Percentiles rank a stretch among this genome's conserved stretches.
Conservation (phyloP, 2,797 vertebrate genomes). For the Neosilurus hyrtlii region DNA sequence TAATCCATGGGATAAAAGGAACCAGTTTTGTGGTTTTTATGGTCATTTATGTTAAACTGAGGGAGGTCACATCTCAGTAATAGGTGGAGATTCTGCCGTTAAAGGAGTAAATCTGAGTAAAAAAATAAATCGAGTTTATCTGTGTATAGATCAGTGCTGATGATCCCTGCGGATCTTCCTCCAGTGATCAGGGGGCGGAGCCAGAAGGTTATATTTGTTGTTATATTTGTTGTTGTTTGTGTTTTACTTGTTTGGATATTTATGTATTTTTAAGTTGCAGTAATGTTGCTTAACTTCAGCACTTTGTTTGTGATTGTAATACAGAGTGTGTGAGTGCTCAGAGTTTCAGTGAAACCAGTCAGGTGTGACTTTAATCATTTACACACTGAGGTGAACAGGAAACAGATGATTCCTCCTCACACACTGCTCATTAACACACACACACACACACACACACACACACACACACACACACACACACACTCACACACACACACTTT, state of each 20-base stretch:
- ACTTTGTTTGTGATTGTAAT: background rate
- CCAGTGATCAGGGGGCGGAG: background rate
- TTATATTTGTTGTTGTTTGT: background rate
- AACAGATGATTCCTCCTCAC: slow-evolving; percentile 2
- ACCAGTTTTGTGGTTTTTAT: no score
- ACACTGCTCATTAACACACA: no score
- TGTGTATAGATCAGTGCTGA: background rate
- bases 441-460: no score
- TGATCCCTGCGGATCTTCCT: no score
- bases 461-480: no score
- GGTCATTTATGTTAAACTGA: background rate
- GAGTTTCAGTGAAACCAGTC: slow-evolving; percentile 4
- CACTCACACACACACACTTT: no score
- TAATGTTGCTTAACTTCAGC: background rate
- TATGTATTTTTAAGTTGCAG: background rate
- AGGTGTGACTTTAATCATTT: slow-evolving; percentile 15
- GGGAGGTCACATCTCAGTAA: background rate
- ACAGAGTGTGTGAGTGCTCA: background rate
- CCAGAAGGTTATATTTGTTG: background rate
- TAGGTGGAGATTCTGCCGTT: no score
- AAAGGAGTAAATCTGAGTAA: no score
- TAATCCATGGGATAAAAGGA: no score
- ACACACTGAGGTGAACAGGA: slow-evolving; percentile 8
- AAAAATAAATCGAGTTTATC: background rate
- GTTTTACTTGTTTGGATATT: background rate